Base-by-base conservation (phyloP, 2,888 invertebrate genomes). In the Plebejus argus region DNA sequence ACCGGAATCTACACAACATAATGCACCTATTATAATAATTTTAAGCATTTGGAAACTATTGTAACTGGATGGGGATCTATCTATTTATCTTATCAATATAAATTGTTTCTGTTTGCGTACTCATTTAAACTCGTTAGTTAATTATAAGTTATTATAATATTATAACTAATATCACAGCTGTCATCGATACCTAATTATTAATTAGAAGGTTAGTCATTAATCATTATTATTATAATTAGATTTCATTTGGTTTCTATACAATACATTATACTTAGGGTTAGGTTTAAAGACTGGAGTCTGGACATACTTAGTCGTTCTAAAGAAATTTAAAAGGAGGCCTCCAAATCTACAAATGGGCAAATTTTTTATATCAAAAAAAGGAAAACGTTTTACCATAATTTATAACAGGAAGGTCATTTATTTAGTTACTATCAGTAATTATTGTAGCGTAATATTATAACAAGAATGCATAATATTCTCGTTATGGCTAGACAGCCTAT, bases 21-120 rank as follows among this genome's bases (percentile, higher is more conserved):
- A 58, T 58, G 56, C 4, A 15, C 4, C 23, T 28, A 10, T 12
- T 12, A 45, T 45, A 12, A 12, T 15, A 49, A 66, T 66, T 28
- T 23, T 15, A 66, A 66, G 15, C 1, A 33, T 28, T 66, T 28
- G 28, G 12, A 18, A 66, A 28, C 10, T 20, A 23, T 66, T 66
- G 0, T 28, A 66, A 66, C 5, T 66, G 15, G 15, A 66, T 66
- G 28, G 66, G 66, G 28, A 66, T 66, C 12, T 23, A 61, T 23
- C 23, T 66, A 66, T 23, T 66, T 66, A 66, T 66, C 66, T 66
- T 33, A 66, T 66, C 66, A 66, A 66, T 66, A 28, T 66, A 28
- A 66, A 66, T 66, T 66, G 28, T 23, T 61, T 23, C 28, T 66
- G 66, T 66, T 66, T 66, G 23, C 23, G 61, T 23, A 61, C 20